Percentiles rank a stretch among this genome's conserved stretches.
Conservation (phyloP, 2,888 invertebrate genomes). For the Masnerella sp. region DNA sequence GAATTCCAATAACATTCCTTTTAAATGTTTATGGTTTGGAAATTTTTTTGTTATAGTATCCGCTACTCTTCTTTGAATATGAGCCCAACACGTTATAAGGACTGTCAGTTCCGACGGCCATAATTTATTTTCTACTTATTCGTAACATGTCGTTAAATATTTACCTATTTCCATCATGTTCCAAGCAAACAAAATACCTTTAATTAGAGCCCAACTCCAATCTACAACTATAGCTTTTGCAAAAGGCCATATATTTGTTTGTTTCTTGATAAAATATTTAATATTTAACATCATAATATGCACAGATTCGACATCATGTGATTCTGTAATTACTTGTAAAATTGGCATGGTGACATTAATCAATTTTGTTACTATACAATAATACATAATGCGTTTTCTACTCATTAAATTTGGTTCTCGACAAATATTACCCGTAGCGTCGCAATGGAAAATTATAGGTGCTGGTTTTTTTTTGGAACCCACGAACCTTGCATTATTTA, state of each 20-base stretch:
- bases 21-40: slow-evolving; percentile 22
- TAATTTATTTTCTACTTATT: slow-evolving; percentile 5
- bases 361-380: slow-evolving; percentile 21
- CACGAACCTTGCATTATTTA: neutral
- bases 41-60: slow-evolving; percentile 15
- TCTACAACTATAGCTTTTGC: slow-evolving; percentile 37
- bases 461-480: slow-evolving; percentile 7
- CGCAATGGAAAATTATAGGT: slow-evolving; percentile 16
- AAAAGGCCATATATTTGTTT: slow-evolving; percentile 32
- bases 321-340: slow-evolving; percentile 42
- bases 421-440: slow-evolving; percentile 49
- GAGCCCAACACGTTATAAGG: slow-evolving; percentile 50
- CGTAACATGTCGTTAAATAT: slow-evolving; percentile 44
- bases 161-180: slow-evolving; percentile 31
- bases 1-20: slow-evolving; percentile 49
- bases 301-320: slow-evolving; percentile 39
- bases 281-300: slow-evolving; percentile 38
- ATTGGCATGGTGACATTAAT: slow-evolving; percentile 10
- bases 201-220: slow-evolving; percentile 50
- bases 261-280: slow-evolving; percentile 29
- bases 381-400: slow-evolving; percentile 49
- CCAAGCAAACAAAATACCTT: slow-evolving; percentile 31
- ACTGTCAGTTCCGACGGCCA: slow-evolving; percentile 19
- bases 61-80: slow-evolving; percentile 51
- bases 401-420: slow-evolving; percentile 32